Base-by-base conservation (phyloP, 2,888 invertebrate species). In the Melanchra persicariae region DNA sequence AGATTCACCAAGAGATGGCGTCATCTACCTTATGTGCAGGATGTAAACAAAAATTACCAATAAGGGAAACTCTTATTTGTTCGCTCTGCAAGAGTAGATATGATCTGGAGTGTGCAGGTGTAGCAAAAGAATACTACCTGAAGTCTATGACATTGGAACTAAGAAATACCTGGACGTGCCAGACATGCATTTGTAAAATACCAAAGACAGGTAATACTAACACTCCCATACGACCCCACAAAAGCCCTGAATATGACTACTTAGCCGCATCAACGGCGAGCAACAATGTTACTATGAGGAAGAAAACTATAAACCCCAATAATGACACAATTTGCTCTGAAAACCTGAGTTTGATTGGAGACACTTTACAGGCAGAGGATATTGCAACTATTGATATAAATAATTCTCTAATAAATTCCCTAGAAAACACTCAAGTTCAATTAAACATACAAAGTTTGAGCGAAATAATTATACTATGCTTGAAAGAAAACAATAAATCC, bases 401-500 rank as follows among this genome's bases (percentile, higher is more conserved):
- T 43, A n/a, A n/a, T n/a, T n/a, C n/a, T n/a, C n/a, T n/a, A n/a
- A n/a, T n/a, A n/a, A n/a, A n/a, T n/a, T n/a, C n/a, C n/a, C n/a
- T n/a, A n/a, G n/a, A n/a, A n/a, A n/a, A n/a, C n/a, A n/a, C n/a
- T n/a, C n/a, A n/a, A n/a, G n/a, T n/a, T n/a, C n/a, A n/a, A n/a
- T n/a, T n/a, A n/a, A n/a, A n/a, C n/a, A n/a, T n/a, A n/a, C n/a
- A n/a, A n/a, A n/a, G n/a, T n/a, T n/a, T n/a, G n/a, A n/a, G n/a
- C n/a, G 17, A 43, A 43, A 26, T 68, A 24, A 61, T 61, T n/a
- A 47, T 45, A 54, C 61, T 24, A 45, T 61, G 61, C 10, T 15
- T 68, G 19, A 34, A 47, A 34, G 62, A 69, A 57, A 69, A 69
- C 12, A 62, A 55, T 19, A 57, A 62, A 61, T 69, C 62, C n/a